Evolutionary conservation across 2,888 invertebrate genomes (phyloP).

Genomic region (Pomacea canaliculata): DNA sequence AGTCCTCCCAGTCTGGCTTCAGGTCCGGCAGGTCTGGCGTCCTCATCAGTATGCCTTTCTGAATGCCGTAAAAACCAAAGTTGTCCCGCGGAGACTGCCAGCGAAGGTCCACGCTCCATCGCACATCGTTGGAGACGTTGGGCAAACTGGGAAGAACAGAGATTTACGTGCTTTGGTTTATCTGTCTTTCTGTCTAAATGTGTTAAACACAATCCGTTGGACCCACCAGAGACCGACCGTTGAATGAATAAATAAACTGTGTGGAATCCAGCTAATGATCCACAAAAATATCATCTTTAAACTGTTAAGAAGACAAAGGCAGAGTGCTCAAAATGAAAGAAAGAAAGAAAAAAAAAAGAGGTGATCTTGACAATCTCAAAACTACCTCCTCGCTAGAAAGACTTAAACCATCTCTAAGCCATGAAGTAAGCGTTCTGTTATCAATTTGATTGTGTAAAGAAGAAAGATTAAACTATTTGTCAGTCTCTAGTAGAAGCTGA

Average conservation of each 20-base stretch:
- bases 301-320: too few relatives aligned
- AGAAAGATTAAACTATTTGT: too few relatives aligned
- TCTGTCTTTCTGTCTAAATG: neutral
- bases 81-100: constrained; percentile 63
- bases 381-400: too few relatives aligned
- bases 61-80: constrained; percentile 63
- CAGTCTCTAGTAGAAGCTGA: too few relatives aligned
- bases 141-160: constrained; percentile 42
- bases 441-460: too few relatives aligned
- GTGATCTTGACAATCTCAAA: too few relatives aligned
- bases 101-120: constrained; percentile 66
- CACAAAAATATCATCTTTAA: too few relatives aligned
- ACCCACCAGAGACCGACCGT: neutral
- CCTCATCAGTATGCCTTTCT: constrained; percentile 59
- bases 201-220: neutral
- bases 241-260: neutral
- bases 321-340: too few relatives aligned
- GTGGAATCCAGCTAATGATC: neutral
- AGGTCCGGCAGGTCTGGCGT: constrained; percentile 44
- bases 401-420: too few relatives aligned
- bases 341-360: too few relatives aligned
- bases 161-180: too few relatives aligned
- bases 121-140: constrained; percentile 58
- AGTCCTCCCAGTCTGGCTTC: constrained; percentile 61
- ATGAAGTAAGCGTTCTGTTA: too few relatives aligned